Base-by-base conservation (phyloP, 2,797 vertebrate genomes). In the Sorex maritimensis region DNA sequence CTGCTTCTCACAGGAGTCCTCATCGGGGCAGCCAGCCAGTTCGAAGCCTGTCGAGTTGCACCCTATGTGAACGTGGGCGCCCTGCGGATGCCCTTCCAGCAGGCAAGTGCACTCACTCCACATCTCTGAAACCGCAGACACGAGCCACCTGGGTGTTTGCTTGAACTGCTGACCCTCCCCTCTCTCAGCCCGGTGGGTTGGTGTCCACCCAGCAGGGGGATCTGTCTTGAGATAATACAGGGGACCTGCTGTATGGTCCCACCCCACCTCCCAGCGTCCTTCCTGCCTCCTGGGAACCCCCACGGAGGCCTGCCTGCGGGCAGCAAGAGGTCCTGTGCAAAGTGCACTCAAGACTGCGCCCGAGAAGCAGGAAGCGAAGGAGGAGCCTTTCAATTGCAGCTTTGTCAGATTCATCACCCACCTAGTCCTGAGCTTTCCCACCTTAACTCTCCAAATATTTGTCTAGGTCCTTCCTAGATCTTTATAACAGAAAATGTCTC, bases 1-100 rank as follows among this genome's bases (percentile, higher is more conserved):
- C 65, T 67, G 65, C 21, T 67, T 28, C 10, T 97, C 93, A 30
- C 97, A 99, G 99, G 99, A 93, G 99, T 99, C 87, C 99, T 99
- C 88, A 99, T 99, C 97, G 99, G 99, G 91, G 99, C 99, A 41
- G 99, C 99, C 94, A 99, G 99, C 95, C 99, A 99, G 97, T 99
- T 99, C 98, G 99, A 99, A 98, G 99, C 99, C 68, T 99, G 99
- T 98, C 98, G 99, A 96, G 99, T 99, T 79, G 99, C 99, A 85
- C 99, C 99, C 84, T 99, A 99, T 98, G 99, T 99, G 98, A 99
- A 99, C 95, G 99, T 99, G 97, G 99, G 99, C 87, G 99, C 99
- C 95, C 98, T 99, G 96, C 98, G 99, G 98, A 99, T 99, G 99
- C 99, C 99, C 97, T 99, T 99, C 98, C 99, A 99, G 98, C 99